These are phyloP conservation scores for Champsocephalus esox DNA, from an alignment of 2,797 vertebrate genomes.

Conservation along the genomic window DNA sequence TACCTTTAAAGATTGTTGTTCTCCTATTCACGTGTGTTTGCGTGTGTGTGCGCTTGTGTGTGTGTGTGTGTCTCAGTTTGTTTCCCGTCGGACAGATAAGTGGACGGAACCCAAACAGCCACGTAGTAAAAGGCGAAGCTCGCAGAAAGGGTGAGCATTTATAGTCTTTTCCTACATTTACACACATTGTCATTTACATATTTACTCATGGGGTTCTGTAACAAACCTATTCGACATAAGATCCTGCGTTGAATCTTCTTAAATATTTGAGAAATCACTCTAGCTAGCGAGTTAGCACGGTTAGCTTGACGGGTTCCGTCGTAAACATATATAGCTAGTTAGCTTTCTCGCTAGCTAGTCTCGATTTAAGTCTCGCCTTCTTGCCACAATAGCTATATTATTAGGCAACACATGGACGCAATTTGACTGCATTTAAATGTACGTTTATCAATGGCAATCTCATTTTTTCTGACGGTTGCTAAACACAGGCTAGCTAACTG, in stretches of 20 bases:
- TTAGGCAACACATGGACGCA: not conserved
- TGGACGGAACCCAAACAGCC: conserved; percentile 84
- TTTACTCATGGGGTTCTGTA: not conserved
- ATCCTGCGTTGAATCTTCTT: not conserved
- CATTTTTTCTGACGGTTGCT: not conserved
- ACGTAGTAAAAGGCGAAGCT: conserved; percentile 85
- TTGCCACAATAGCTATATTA: not conserved
- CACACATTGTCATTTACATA: conserved; percentile 55
- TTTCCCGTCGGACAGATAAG: conserved; percentile 76
- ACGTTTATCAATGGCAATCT: not conserved
- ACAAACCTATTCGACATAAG: not conserved
- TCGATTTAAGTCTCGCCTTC: not conserved
- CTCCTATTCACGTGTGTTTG: not conserved
- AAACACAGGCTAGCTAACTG: conserved; percentile 1
- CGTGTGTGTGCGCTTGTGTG: no score
- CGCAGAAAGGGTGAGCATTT: conserved; percentile 73
- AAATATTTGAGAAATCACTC: conserved; percentile 29
- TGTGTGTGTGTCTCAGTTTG: conserved; percentile 57
- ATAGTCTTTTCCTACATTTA: conserved; percentile 37
- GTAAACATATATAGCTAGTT: conserved; percentile 52
- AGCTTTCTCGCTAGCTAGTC: conserved; percentile 29
- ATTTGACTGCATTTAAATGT: not conserved
- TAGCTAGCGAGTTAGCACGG: conserved; percentile 57
- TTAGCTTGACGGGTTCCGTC: conserved; percentile 66
- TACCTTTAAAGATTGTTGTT: not conserved